Evolutionary conservation across 2,888 invertebrate species (phyloP).

Genomic region (Itoplectis maculator): DNA sequence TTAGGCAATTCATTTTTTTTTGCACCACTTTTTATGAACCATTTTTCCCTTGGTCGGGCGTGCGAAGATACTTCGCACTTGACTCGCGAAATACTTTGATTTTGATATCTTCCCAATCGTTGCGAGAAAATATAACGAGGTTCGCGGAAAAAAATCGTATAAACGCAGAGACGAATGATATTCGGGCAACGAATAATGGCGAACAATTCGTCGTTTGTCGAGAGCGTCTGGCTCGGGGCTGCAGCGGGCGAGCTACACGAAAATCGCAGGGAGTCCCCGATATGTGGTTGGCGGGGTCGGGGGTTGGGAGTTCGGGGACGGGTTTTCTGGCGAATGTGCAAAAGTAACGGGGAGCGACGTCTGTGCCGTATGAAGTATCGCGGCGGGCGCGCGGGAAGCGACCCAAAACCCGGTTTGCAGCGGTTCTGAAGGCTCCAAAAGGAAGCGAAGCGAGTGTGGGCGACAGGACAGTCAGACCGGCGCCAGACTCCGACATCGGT

Average conservation of each 20-base stretch:
- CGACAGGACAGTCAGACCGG: slow-evolving; percentile 66
- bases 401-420: slow-evolving; percentile 68
- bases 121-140: not conserved
- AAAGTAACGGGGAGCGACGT: slow-evolving; percentile 48
- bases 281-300: too few relatives aligned
- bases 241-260: not conserved
- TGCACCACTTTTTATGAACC: not conserved
- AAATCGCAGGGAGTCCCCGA: too few relatives aligned
- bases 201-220: slow-evolving; percentile 27
- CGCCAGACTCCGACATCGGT: slow-evolving; percentile 66
- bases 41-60: too few relatives aligned
- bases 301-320: not conserved
- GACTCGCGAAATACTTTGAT: slow-evolving; percentile 17
- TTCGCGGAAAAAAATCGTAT: not conserved
- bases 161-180: slow-evolving; percentile 41
- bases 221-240: slow-evolving; percentile 55
- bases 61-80: not conserved
- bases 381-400: slow-evolving; percentile 59
- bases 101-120: too few relatives aligned
- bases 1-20: slow-evolving; percentile 14
- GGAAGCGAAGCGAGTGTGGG: slow-evolving; percentile 59
- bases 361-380: slow-evolving; percentile 53
- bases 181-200: slow-evolving; percentile 45
- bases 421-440: too few relatives aligned
- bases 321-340: slow-evolving; percentile 53